These are phyloP conservation scores for Bradypodion ventrale DNA, from an alignment of 2,797 vertebrate genomes.

Conservation along the genomic window DNA sequence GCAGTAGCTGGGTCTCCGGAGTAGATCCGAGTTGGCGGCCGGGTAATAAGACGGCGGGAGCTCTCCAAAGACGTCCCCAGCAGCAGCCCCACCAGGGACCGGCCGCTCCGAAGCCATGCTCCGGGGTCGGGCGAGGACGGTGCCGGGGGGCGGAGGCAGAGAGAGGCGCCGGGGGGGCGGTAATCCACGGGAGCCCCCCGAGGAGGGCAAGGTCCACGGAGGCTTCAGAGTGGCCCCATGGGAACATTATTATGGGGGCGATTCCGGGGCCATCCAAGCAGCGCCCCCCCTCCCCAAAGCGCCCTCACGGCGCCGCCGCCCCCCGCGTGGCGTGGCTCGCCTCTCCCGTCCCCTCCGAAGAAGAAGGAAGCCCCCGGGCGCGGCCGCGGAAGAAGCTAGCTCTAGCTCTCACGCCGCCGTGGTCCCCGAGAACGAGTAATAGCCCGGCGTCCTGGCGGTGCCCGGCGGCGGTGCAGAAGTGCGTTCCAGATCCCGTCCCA, in stretches of 20 bases:
- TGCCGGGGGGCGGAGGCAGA: background rate
- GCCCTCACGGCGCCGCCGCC: slow-evolving; percentile 50
- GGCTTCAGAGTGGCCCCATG: slow-evolving; percentile 8
- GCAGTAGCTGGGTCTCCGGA: slow-evolving; percentile 84
- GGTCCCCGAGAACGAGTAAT: background rate
- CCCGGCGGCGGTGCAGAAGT: slow-evolving; percentile 44
- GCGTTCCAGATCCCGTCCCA: slow-evolving; percentile 76
- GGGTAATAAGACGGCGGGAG: slow-evolving; percentile 82
- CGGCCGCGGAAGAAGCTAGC: background rate
- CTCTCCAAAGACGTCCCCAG: slow-evolving; percentile 78
- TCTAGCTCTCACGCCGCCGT: no score
- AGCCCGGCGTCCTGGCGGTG: slow-evolving; percentile 33
- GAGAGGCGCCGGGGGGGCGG: background rate
- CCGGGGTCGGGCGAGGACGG: slow-evolving; percentile 63
- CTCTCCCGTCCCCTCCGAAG: no score
- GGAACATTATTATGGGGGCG: slow-evolving; percentile 37
- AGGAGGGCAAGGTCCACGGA: background rate
- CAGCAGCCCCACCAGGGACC: slow-evolving; percentile 29
- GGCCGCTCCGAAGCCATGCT: slow-evolving; percentile 84
- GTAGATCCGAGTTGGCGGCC: slow-evolving; percentile 71
- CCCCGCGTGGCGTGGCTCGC: no score
- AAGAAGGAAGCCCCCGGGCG: no score
- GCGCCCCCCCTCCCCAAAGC: no score
- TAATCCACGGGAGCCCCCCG: slow-evolving; percentile 25
- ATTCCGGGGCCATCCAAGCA: slow-evolving; percentile 75